Evolutionary conservation across 1,140 invertebrate species (phyloP).

Genomic region (Drosophila santomea): DNA sequence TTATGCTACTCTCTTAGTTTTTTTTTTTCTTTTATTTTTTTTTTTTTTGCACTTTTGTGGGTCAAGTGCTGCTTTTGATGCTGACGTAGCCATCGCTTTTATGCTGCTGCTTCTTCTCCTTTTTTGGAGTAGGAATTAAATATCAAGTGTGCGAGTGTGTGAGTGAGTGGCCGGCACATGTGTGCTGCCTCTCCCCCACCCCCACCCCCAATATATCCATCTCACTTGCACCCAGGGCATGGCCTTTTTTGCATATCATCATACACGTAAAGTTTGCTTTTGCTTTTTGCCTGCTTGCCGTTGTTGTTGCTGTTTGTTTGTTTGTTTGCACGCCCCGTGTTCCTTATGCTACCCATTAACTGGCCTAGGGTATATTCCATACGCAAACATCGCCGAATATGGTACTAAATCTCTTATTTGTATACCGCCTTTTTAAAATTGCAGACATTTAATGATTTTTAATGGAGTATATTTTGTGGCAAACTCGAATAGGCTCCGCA

Average conservation of each 20-base stretch:
- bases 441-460: too few species aligned
- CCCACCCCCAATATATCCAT: background rate
- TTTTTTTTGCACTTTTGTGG: conserved; percentile 39
- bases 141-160: conserved; percentile 58
- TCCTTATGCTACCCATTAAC: conserved; percentile 24
- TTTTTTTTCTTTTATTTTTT: conserved; percentile 16
- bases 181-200: conserved; percentile 32
- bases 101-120: conserved; percentile 41
- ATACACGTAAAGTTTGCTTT: conserved; percentile 78
- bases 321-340: conserved; percentile 45
- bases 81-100: conserved; percentile 71
- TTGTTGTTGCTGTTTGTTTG: conserved; percentile 63
- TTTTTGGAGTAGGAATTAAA: conserved; percentile 80
- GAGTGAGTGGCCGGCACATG: conserved; percentile 49
- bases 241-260: conserved; percentile 79
- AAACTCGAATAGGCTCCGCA: too few species aligned
- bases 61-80: conserved; percentile 78
- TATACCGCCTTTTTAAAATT: too few species aligned
- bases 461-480: too few species aligned
- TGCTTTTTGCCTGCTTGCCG: conserved; percentile 50
- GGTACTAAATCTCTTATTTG: too few species aligned
- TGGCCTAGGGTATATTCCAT: background rate
- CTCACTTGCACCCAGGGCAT: conserved; percentile 23
- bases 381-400: too few species aligned
- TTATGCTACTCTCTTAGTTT: conserved; percentile 26